Evolutionary conservation across 2,113 vertebrate species (phyloP).

Genomic region (Rhadina sibilatrix): DNA sequence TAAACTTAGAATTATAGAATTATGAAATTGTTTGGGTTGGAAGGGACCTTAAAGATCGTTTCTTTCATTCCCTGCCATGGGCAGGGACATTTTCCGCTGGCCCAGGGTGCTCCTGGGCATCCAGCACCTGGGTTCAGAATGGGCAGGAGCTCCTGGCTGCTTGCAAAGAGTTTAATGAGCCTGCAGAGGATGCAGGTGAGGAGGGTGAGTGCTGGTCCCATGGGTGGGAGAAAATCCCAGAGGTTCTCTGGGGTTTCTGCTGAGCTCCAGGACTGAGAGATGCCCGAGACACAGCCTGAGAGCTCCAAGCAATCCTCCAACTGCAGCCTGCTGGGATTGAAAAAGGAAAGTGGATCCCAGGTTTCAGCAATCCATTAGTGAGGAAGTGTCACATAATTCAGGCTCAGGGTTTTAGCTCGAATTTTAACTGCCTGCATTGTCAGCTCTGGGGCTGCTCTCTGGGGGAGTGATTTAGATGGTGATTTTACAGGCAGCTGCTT

Average conservation of each 20-base stretch:
- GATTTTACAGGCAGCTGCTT: background rate
- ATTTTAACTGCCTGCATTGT: background rate
- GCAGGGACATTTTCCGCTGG: background rate
- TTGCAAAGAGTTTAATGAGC: background rate
- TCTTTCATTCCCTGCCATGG: background rate
- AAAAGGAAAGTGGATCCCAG: background rate
- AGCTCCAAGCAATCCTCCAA: background rate
- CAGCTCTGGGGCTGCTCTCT: background rate
- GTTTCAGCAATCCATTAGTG: background rate
- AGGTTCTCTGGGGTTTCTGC: background rate
- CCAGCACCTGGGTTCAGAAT: fast-evolving
- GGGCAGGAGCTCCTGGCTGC: background rate
- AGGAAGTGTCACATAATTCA: background rate
- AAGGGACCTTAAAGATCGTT: background rate
- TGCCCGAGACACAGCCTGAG: background rate
- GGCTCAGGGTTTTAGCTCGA: background rate
- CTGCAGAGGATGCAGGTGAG: fast-evolving
- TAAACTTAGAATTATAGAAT: background rate
- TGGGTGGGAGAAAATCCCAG: background rate
- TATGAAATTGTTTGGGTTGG: background rate
- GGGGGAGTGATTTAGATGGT: background rate
- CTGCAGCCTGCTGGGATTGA: background rate
- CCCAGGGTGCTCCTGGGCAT: background rate
- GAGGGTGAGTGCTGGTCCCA: fast-evolving
- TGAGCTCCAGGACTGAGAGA: background rate